Evolutionary conservation across 1,140 invertebrate genomes (phyloP).

Genomic region (Hirudo medicinalis): DNA sequence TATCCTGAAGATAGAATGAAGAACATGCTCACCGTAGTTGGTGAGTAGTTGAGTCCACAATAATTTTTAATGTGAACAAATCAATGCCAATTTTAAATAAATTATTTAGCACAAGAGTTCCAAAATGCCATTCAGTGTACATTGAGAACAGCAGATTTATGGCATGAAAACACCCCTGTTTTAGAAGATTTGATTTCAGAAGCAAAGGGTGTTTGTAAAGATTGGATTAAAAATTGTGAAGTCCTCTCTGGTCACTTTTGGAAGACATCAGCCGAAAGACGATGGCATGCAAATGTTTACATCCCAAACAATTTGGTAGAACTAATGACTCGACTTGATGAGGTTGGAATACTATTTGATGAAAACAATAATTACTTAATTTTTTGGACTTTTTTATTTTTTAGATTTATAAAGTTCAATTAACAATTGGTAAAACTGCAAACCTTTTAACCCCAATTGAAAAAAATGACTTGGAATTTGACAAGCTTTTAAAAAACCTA

Average conservation of each 20-base stretch:
- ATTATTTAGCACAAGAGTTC: neutral
- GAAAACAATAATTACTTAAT: neutral
- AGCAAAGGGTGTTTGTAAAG: neutral
- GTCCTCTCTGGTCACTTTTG: neutral
- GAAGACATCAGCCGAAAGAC: neutral
- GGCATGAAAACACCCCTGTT: neutral
- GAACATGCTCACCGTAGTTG: neutral
- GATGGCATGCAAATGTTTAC: neutral
- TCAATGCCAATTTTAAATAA: neutral
- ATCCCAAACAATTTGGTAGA: neutral
- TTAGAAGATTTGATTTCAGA: neutral
- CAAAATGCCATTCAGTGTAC: neutral
- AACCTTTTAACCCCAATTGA: neutral
- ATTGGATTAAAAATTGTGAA: conserved; percentile 10
- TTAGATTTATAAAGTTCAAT: neutral
- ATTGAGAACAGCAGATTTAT: neutral
- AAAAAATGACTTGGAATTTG: neutral
- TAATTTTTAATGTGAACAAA: neutral
- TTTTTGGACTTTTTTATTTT: conserved; percentile 2
- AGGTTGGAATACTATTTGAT: neutral
- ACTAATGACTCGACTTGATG: no score
- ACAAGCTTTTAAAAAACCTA: neutral
- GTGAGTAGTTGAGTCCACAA: neutral
- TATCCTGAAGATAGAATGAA: conserved; percentile 7
- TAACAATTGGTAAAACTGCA: conserved; percentile 1